Base-by-base conservation (phyloP, 2,797 vertebrate species). In the Echeneis naucrates region DNA sequence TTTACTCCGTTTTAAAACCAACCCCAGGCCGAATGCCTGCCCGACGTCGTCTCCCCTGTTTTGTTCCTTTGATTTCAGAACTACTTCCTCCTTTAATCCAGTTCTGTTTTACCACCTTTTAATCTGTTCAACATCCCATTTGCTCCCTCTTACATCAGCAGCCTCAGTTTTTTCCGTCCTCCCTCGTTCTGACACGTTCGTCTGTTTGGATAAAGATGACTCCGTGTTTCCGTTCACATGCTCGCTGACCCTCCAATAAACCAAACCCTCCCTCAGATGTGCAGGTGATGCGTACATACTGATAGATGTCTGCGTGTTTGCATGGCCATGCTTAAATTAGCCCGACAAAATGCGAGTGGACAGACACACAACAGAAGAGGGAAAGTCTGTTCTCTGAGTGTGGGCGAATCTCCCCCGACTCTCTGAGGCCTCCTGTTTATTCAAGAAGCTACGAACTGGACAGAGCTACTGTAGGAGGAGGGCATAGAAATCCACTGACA, bases 371-470 rank as follows among this genome's bases (percentile, higher is more conserved):
- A 62, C 42, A 58, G 32, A 23, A 14, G 10, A 68, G 48, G 45
- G 58, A 53, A 57, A 65, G 50, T 9, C n/a, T n/a, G n/a, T n/a
- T n/a, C n/a, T 27, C 53, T 0, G 45, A 78, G 71, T 47, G 67
- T 47, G 78, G 77, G 56, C 76, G 66, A 71, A 83, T 85, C 80
- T 79, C 55, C 63, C 33, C 52, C 23, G 67, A 78, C 76, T 78
- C 54, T 57, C 56, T 8, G 44, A 78, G 56, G 82, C 64, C 68
- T 71, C 72, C 62, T 76, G 52, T 81, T 78, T 60, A 82, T 82
- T 83, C 78, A 76, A 42, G 35, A 19, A 61, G 44, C 58, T 55
- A 27, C 53, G 54, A 85, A 59, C 52, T 54, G 63, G 63, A 71
- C 67, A 0, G 57, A 53, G 55, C 44, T 37, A 14, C 0, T 62